Conservation (phyloP, 2,888 invertebrate species). For the Dicranocentrus wangi region DNA sequence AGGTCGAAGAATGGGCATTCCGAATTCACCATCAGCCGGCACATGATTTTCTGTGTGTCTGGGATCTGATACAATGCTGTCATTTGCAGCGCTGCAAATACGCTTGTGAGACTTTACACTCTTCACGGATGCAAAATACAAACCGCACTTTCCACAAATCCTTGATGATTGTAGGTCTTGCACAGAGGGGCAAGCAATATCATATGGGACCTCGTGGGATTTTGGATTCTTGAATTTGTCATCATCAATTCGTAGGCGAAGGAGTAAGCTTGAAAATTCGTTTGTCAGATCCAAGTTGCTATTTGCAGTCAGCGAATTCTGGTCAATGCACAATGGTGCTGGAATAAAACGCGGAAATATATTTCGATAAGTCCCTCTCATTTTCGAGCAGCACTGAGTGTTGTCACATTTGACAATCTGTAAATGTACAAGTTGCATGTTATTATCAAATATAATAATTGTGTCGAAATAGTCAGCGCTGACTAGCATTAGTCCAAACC, state of each 20-base stretch:
- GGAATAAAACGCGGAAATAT: constrained; percentile 1
- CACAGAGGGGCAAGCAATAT: constrained; percentile 30
- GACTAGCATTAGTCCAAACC: constrained; percentile 3
- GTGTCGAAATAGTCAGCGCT: constrained; percentile 26
- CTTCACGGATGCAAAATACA: constrained; percentile 35
- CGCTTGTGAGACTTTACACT: constrained; percentile 21
- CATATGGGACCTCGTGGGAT: constrained; percentile 29
- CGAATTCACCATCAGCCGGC: constrained; percentile 5
- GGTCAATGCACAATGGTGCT: constrained; percentile 3
- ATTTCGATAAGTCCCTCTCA: not conserved
- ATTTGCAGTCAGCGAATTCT: not conserved
- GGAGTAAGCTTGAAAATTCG: constrained; percentile 8
- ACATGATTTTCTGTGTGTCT: not conserved
- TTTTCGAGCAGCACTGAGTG: not conserved
- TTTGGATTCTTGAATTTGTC: not conserved
- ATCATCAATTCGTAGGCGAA: not conserved
- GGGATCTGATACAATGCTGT: no score
- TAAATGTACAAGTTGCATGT: not conserved
- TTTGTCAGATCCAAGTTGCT: not conserved
- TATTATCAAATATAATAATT: not conserved
- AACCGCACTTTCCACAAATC: constrained; percentile 27
- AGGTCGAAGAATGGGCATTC: not conserved
- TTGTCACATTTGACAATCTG: constrained; percentile 28
- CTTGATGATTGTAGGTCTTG: not conserved
- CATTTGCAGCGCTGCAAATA: not conserved